phyloP scores from a whole-genome alignment of 2,113 vertebrate species.

The Tachuris rubrigastra region DNA sequence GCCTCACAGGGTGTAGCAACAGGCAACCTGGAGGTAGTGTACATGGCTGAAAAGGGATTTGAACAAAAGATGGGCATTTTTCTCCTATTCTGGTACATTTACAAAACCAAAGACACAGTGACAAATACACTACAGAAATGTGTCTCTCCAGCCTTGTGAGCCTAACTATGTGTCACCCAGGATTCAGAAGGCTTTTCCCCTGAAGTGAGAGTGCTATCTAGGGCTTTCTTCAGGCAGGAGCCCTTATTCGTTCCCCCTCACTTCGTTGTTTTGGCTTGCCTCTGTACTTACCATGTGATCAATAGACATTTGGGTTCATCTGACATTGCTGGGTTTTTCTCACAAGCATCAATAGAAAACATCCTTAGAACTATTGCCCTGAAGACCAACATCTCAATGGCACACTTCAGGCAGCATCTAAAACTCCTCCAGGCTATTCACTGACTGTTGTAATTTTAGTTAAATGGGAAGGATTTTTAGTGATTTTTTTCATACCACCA shows the following conservation, averaged over 20 bases:
- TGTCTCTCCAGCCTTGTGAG: not conserved
- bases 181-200: not conserved
- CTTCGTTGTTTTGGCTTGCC: not conserved
- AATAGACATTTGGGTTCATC: not conserved
- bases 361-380: not conserved
- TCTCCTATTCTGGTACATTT: not conserved
- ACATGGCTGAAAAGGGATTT: slow-evolving; percentile 1
- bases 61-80: not conserved
- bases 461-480: not conserved
- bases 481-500: not conserved
- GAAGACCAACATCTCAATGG: not conserved
- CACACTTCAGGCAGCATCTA: not conserved
- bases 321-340: not conserved
- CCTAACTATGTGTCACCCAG: not conserved
- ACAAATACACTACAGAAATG: not conserved
- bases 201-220: not conserved
- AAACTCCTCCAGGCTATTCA: not conserved
- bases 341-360: not conserved
- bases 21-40: slow-evolving; percentile 7
- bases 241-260: not conserved
- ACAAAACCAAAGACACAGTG: not conserved
- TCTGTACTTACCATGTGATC: not conserved
- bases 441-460: not conserved
- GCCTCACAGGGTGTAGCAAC: not conserved
- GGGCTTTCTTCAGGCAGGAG: not conserved